Percentiles rank a stretch among this genome's conserved stretches.
These are phyloP conservation scores for Bufo gargarizans DNA, from an alignment of 2,113 vertebrate species.

Conservation along the genomic window DNA sequence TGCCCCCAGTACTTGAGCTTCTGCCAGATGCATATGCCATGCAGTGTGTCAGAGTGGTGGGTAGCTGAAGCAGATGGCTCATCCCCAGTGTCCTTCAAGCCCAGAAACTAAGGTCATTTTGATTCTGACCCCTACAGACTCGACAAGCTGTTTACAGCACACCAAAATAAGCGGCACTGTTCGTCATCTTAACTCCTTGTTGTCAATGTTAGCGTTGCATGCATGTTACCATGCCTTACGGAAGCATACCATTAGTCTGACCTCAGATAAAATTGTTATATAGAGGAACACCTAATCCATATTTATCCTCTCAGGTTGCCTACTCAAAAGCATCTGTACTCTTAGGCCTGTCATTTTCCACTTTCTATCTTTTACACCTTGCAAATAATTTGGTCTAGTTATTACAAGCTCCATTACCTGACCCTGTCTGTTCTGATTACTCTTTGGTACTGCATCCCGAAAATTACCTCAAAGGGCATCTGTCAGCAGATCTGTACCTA, in stretches of 20 bases:
- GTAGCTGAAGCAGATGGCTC: conserved; percentile 39
- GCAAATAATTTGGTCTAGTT: neutral
- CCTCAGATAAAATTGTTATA: neutral
- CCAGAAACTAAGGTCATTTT: conserved; percentile 32
- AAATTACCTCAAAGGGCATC: no score
- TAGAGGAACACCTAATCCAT: neutral
- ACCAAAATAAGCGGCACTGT: neutral
- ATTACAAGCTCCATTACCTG: neutral
- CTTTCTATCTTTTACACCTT: neutral
- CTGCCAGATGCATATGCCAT: conserved; percentile 54
- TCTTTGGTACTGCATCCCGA: no score
- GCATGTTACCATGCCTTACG: neutral
- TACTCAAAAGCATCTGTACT: neutral
- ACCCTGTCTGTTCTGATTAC: no score
- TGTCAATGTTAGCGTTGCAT: neutral
- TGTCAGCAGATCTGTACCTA: no score
- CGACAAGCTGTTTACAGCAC: conserved; percentile 36
- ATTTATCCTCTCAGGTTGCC: neutral
- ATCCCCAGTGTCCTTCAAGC: conserved; percentile 45
- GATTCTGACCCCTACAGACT: conserved; percentile 47
- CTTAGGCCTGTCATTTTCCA: neutral
- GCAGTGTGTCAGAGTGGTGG: conserved; percentile 19
- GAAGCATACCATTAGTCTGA: neutral
- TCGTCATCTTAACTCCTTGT: neutral
- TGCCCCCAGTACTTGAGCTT: conserved; percentile 19